Percentiles rank a stretch among this genome's conserved stretches.
Conservation (phyloP, 2,888 invertebrate species). For the Gryllus longicercus region DNA sequence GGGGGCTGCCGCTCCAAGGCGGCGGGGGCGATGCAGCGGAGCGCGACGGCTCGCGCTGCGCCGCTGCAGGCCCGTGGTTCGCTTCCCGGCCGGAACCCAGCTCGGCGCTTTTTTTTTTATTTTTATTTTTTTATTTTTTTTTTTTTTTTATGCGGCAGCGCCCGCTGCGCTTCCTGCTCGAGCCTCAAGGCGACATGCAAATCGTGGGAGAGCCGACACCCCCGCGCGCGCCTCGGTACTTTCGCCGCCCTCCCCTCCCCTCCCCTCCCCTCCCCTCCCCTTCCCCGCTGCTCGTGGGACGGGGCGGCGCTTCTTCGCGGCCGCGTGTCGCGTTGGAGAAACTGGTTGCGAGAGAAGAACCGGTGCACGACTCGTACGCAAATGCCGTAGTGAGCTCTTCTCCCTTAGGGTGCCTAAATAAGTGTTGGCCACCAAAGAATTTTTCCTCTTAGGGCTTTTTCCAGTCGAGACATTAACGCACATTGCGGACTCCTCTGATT, state of each 20-base stretch:
- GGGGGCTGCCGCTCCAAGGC: too few relatives aligned
- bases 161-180: background rate
- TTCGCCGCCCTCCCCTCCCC: background rate
- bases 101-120: background rate
- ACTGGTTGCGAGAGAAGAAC: too few relatives aligned
- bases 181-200: constrained; percentile 2
- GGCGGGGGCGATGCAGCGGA: too few relatives aligned
- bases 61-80: constrained; percentile 8
- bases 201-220: background rate
- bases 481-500: too few relatives aligned
- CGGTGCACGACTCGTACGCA: too few relatives aligned
- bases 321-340: too few relatives aligned
- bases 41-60: background rate
- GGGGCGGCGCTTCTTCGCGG: too few relatives aligned
- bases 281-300: background rate
- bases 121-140: background rate
- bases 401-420: too few relatives aligned
- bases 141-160: background rate
- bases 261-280: background rate
- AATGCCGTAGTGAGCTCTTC: too few relatives aligned
- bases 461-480: too few relatives aligned
- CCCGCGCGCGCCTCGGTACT: background rate
- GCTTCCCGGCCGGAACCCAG: background rate
- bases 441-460: too few relatives aligned
- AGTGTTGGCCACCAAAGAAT: too few relatives aligned